phyloP scores from a whole-genome alignment of 1,140 invertebrate species.

The Frieseomelitta varia region DNA sequence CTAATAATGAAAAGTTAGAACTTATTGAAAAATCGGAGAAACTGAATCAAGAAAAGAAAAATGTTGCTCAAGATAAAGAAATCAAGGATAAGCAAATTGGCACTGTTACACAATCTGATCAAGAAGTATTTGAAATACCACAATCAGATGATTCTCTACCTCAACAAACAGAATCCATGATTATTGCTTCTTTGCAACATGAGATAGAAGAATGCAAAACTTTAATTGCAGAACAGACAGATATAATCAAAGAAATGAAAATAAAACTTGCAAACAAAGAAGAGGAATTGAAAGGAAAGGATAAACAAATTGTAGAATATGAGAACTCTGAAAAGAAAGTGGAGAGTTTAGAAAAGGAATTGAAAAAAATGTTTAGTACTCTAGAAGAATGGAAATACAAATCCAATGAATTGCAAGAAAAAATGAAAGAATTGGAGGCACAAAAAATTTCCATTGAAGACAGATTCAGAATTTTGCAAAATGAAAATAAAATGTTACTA shows the following conservation, averaged over 20 bases:
- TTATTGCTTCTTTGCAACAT: constrained; percentile 76
- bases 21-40: constrained; percentile 51
- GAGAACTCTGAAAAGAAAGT: constrained; percentile 56
- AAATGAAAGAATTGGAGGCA: constrained; percentile 63
- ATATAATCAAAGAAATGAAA: constrained; percentile 76
- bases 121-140: constrained; percentile 28
- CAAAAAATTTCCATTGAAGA: constrained; percentile 69
- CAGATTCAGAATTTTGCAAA: constrained; percentile 53
- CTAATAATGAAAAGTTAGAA: constrained; percentile 35
- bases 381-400: constrained; percentile 79
- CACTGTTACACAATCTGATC: constrained; percentile 20
- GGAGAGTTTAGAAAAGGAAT: constrained; percentile 67
- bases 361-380: constrained; percentile 67
- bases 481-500: constrained; percentile 55
- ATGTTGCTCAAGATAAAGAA: constrained; percentile 19
- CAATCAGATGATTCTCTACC: constrained; percentile 19
- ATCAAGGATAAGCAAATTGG: constrained; percentile 43
- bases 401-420: constrained; percentile 73
- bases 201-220: constrained; percentile 80
- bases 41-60: constrained; percentile 73
- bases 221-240: constrained; percentile 79
- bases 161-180: constrained; percentile 21
- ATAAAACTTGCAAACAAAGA: constrained; percentile 69
- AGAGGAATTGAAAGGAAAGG: constrained; percentile 68
- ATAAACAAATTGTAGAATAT: constrained; percentile 47